A percentile compares a stretch with the other conserved stretches of the same genome.
These are phyloP conservation scores for Progne subis DNA, from an alignment of 2,113 vertebrate genomes.

Conservation along the genomic window DNA sequence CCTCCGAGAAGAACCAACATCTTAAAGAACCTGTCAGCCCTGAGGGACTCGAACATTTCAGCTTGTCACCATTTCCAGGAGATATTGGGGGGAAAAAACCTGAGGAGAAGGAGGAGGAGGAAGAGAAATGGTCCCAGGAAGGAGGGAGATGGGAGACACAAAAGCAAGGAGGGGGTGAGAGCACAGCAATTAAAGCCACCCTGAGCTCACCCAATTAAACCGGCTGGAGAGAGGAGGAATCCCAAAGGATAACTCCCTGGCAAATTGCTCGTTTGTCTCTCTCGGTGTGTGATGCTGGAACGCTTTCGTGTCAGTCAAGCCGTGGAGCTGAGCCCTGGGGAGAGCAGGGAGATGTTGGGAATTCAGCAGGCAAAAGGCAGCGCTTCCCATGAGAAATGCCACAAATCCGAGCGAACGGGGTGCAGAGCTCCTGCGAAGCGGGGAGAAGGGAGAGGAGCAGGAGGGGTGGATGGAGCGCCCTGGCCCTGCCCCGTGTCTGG, in stretches of 20 bases:
- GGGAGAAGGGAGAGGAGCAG: neutral
- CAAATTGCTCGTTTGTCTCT: neutral
- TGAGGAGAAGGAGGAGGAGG: neutral
- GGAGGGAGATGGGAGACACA: neutral
- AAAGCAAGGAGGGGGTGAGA: neutral
- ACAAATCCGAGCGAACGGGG: neutral
- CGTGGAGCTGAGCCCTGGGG: neutral
- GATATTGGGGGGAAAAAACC: neutral
- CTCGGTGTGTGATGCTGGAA: neutral
- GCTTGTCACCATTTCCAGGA: constrained; percentile 38
- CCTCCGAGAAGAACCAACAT: neutral
- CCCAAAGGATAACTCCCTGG: constrained; percentile 13
- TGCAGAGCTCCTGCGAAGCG: neutral
- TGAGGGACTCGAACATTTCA: neutral
- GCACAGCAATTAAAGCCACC: constrained; percentile 10
- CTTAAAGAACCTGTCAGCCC: neutral
- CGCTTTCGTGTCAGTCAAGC: neutral
- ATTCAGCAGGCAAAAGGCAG: neutral
- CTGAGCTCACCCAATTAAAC: constrained; percentile 31
- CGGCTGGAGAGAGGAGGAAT: neutral
- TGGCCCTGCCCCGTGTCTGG: neutral
- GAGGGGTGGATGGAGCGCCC: neutral
- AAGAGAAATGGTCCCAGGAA: neutral
- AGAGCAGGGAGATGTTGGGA: neutral
- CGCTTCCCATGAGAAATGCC: neutral